phyloP scores from a whole-genome alignment of 2,113 vertebrate genomes.

The Vulpes ferrilata region DNA sequence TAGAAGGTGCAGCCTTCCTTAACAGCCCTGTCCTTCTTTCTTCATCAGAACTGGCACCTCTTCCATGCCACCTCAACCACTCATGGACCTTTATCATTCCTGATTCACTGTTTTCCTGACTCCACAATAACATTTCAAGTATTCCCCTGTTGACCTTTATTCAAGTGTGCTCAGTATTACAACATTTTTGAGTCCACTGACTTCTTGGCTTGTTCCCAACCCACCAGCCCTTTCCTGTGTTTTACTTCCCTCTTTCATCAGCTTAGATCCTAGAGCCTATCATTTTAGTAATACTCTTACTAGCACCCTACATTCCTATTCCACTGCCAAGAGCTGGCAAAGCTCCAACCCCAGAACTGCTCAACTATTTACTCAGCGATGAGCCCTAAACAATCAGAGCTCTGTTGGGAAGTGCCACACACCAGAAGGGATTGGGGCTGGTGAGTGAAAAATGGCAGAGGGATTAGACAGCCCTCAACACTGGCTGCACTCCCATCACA shows the following conservation, averaged over 20 bases:
- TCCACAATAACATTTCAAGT: neutral
- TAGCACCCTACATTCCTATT: neutral
- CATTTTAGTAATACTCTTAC: conserved; percentile 18
- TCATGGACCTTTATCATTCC: neutral
- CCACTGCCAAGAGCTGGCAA: conserved; percentile 25
- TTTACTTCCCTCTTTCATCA: neutral
- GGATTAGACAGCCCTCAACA: neutral
- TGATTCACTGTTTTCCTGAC: neutral
- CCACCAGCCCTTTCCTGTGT: neutral
- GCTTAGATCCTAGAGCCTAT: neutral
- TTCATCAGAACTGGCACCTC: neutral
- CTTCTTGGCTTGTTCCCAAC: neutral
- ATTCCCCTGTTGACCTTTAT: neutral
- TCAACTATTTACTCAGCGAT: neutral
- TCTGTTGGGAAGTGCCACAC: neutral
- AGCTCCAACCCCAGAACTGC: neutral
- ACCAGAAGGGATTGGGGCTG: neutral
- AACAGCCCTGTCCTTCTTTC: neutral
- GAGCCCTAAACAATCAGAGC: conserved; percentile 12
- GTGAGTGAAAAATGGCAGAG: neutral
- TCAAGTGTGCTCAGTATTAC: neutral
- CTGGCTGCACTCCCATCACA: neutral
- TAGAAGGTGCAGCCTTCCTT: neutral
- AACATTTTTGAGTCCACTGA: neutral
- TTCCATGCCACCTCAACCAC: neutral